A percentile compares a stretch with the other conserved stretches of the same genome.
phyloP scores from a whole-genome alignment of 1,140 invertebrate species.

The Archivesica marissinica region DNA sequence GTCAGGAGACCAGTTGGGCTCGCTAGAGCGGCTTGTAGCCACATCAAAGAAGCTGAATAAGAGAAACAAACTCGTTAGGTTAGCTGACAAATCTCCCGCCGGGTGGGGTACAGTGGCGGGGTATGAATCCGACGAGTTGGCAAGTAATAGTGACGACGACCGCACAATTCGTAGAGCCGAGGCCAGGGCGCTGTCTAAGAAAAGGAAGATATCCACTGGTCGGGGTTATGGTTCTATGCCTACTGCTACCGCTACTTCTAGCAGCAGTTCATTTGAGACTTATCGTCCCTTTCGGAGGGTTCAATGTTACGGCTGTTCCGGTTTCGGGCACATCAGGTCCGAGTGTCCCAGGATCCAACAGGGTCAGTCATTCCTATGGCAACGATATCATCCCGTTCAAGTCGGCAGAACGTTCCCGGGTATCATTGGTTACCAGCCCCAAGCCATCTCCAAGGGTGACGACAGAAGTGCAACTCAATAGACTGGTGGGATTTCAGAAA shows the following conservation, averaged over 20 bases:
- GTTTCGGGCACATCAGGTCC: too few species aligned
- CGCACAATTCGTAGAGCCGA: background rate
- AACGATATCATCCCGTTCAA: background rate
- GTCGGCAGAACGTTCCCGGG: too few species aligned
- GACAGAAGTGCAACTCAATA: too few species aligned
- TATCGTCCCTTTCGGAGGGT: too few species aligned
- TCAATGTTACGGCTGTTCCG: too few species aligned
- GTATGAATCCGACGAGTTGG: slow-evolving; percentile 13
- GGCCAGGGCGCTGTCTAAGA: background rate
- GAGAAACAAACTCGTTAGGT: slow-evolving; percentile 9
- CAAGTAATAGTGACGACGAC: slow-evolving; percentile 26
- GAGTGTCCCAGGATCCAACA: too few species aligned
- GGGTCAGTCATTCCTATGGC: background rate
- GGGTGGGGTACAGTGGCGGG: background rate
- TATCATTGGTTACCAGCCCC: too few species aligned
- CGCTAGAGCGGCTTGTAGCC: background rate
- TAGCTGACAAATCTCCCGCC: background rate
- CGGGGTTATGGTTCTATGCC: background rate
- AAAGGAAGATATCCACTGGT: background rate
- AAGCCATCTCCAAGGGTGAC: too few species aligned
- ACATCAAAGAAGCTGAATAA: background rate
- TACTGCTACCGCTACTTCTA: too few species aligned
- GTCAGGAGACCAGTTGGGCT: background rate
- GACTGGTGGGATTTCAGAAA: too few species aligned
- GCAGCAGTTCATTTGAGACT: background rate